phyloP scores from a whole-genome alignment of 2,888 invertebrate genomes.

The Kryphioiulus occultus region DNA sequence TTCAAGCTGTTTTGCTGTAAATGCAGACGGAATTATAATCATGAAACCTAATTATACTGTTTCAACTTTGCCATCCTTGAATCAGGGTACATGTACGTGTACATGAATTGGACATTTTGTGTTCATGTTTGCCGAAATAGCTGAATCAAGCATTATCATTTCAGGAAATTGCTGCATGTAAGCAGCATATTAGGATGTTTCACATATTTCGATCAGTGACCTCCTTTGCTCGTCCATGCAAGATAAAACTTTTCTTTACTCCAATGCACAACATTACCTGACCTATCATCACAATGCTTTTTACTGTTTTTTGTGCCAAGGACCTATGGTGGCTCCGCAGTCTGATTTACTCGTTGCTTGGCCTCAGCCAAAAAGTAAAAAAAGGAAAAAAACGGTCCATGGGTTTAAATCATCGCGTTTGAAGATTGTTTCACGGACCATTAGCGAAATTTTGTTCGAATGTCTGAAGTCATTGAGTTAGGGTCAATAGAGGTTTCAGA shows the following conservation, averaged over 20 bases:
- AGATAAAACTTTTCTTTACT: conserved; percentile 11
- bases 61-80: background rate
- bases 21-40: background rate
- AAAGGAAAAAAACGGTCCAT: background rate
- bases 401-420: conserved; percentile 31
- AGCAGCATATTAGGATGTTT: background rate
- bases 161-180: background rate
- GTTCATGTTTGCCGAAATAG: background rate
- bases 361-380: background rate
- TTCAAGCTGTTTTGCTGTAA: no score
- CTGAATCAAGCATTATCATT: background rate
- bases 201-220: conserved; percentile 21
- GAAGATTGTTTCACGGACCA: background rate
- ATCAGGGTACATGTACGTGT: background rate
- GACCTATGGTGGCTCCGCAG: background rate
- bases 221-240: background rate
- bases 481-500: conserved; percentile 12
- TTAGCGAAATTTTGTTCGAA: conserved; percentile 18
- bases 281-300: background rate
- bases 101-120: background rate
- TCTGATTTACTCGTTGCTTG: background rate
- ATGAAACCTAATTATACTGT: background rate
- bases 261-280: background rate
- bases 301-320: background rate
- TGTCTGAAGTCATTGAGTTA: background rate